Conservation (phyloP, 1,140 invertebrate genomes). For the Drosophila kikkawai region DNA sequence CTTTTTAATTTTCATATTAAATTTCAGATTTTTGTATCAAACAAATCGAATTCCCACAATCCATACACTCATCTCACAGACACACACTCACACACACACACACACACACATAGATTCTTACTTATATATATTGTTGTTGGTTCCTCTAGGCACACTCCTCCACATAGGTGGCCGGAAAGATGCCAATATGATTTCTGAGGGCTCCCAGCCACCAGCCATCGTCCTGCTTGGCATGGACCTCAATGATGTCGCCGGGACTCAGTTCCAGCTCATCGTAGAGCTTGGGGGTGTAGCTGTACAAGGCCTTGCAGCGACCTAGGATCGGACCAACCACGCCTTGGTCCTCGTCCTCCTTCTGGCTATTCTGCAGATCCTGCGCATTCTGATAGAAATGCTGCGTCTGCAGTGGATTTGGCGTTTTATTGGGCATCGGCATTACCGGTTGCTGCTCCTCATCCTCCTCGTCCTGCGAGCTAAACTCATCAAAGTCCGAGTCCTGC, state of each 20-base stretch:
- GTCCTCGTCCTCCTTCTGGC: constrained; percentile 16
- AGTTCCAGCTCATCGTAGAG: constrained; percentile 95
- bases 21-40: constrained; percentile 9
- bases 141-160: constrained; percentile 87
- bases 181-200: constrained; percentile 93
- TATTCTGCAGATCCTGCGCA: constrained; percentile 65
- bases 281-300: constrained; percentile 95
- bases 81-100: constrained; percentile 3
- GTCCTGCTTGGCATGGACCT: constrained; percentile 95
- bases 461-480: constrained; percentile 90
- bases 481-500: constrained; percentile 92
- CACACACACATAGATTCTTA: constrained; percentile 25
- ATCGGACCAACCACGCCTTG: constrained; percentile 32
- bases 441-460: constrained; percentile 85
- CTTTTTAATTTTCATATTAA: no score
- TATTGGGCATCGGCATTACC: background rate
- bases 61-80: constrained; percentile 2
- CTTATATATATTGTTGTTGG: constrained; percentile 11
- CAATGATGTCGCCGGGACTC: constrained; percentile 93
- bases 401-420: constrained; percentile 11
- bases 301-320: constrained; percentile 88
- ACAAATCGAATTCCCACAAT: constrained; percentile 14
- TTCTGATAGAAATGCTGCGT: constrained; percentile 74
- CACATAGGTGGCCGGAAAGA: constrained; percentile 97
- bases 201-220: constrained; percentile 98